Percentiles rank a stretch among this genome's conserved stretches.
phyloP scores from a whole-genome alignment of 2,888 invertebrate species.

The Cryptophagus acutangulus region DNA sequence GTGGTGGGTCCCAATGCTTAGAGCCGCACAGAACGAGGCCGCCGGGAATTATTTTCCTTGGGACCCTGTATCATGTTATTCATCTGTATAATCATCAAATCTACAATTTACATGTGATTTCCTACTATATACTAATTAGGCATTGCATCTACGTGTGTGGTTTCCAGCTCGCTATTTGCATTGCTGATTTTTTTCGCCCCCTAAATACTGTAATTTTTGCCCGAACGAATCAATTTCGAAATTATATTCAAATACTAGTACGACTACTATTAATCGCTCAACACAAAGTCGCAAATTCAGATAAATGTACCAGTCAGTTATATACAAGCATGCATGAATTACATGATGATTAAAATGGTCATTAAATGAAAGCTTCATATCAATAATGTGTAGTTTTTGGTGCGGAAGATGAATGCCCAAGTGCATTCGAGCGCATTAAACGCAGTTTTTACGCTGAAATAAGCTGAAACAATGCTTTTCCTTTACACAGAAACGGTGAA shows the following conservation, averaged over 20 bases:
- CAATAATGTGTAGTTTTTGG: slow-evolving; percentile 16
- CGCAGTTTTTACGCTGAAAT: slow-evolving; percentile 19
- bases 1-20: slow-evolving; percentile 27
- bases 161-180: neutral
- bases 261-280: no score
- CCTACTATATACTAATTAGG: neutral
- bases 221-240: no score
- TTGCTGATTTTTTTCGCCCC: no score
- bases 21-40: slow-evolving; percentile 30
- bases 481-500: slow-evolving; percentile 16
- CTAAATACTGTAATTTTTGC: no score
- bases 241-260: no score
- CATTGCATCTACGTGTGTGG: no score
- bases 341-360: no score
- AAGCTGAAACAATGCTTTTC: slow-evolving; percentile 17
- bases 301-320: no score
- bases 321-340: no score
- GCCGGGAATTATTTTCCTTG: slow-evolving; percentile 33
- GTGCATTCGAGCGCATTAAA: slow-evolving; percentile 11
- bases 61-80: slow-evolving; percentile 25
- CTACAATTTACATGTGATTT: slow-evolving; percentile 35
- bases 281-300: no score
- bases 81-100: slow-evolving; percentile 27
- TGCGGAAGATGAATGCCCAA: slow-evolving; percentile 13
- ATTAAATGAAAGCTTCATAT: slow-evolving; percentile 8